Base-by-base conservation (phyloP, 2,113 vertebrate species). In the Actenoides hombroni region DNA sequence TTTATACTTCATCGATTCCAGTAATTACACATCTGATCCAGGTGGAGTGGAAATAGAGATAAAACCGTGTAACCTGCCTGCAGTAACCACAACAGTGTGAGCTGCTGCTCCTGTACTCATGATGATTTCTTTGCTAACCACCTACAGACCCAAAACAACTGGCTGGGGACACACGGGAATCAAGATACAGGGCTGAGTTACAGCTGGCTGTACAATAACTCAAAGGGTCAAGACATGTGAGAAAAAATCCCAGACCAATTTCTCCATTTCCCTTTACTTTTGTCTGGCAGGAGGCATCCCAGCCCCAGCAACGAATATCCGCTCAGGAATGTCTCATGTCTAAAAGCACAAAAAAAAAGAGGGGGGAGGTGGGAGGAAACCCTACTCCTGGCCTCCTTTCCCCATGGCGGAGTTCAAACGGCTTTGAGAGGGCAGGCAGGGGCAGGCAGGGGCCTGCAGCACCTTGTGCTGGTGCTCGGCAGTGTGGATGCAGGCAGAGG, bases 251-350 rank as follows among this genome's bases (percentile, higher is more conserved):
- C 69, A 40, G 53, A 48, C 44, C 79, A 21, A 17, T 53, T 85
- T 63, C 57, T 57, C 40, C 26, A 17, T 85, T 93, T 83, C 75
- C 75, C 70, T 35, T 68, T 70, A 91, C 83, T 88, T 97, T 61
- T 10, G 28, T 91, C 83, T 89, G 83, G 77, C 46, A 84, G 90
- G 86, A 91, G 92, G 80, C 12, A 0, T 89, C 90, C 77, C 77
- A 70, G 76, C 80, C 89, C 65, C 15, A 0, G 64, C 68, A 92
- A 74, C n/a, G 1, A 78, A 84, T 78, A 89, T 91, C 92, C 12
- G 4, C 94, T 78, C 77, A 82, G 81, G 93, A 95, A 95, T 94
- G 86, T 78, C 86, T 89, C 64, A 19, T 35, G 54, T 44, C 68
- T 90, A 68, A 94, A 85, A 92, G 51, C 63, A 80, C 29, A 53